phyloP scores from a whole-genome alignment of 2,113 vertebrate species.

The Narcine bancroftii region DNA sequence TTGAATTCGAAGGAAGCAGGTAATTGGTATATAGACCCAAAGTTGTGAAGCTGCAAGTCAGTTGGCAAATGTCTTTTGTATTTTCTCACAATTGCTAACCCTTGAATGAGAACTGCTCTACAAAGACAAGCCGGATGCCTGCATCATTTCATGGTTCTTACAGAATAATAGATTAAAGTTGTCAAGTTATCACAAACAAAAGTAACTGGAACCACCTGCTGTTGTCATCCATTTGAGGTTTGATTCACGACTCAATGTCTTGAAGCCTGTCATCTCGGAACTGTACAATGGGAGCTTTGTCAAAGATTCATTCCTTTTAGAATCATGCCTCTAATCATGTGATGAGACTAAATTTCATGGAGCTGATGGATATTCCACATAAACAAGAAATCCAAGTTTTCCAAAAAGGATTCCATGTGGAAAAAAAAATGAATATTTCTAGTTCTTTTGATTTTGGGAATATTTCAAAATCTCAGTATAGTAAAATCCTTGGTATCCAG shows the following conservation, averaged over 20 bases:
- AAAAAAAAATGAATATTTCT: too few species aligned
- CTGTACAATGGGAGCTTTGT: neutral
- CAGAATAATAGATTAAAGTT: neutral
- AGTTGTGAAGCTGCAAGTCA: neutral
- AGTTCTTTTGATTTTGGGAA: neutral
- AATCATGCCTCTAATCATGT: neutral
- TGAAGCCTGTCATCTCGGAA: neutral
- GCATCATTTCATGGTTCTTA: neutral
- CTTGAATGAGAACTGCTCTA: neutral
- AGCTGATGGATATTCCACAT: neutral
- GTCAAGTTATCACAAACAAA: neutral
- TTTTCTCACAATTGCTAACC: slow-evolving; percentile 9
- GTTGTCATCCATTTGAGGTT: neutral
- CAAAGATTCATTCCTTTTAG: neutral
- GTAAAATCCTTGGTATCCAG: too few species aligned
- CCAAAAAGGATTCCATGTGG: too few species aligned
- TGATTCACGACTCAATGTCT: neutral
- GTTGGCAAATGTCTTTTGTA: neutral
- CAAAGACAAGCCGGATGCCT: neutral
- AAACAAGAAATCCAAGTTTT: too few species aligned
- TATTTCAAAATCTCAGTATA: neutral
- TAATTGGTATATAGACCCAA: neutral
- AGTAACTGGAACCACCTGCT: neutral
- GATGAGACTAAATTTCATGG: neutral
- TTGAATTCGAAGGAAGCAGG: neutral